Evolutionary conservation across 2,888 invertebrate species (phyloP).

Genomic region (Drosophila mulleri): DNA sequence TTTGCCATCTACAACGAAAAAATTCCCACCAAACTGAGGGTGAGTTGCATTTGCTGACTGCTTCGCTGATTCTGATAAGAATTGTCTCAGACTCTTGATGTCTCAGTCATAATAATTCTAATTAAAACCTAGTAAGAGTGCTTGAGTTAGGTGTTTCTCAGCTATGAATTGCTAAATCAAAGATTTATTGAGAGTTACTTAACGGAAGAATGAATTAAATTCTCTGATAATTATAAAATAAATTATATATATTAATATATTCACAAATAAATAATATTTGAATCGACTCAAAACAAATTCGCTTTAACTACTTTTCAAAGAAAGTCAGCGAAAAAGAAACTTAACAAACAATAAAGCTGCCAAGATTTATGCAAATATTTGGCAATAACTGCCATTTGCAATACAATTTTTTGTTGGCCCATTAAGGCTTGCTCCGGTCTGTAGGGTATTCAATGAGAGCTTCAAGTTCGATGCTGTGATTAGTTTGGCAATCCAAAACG

Average conservation of each 20-base stretch:
- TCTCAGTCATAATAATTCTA: constrained; percentile 27
- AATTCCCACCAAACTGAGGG: constrained; percentile 46
- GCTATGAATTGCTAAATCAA: background rate
- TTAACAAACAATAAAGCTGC: background rate
- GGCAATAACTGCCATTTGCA: background rate
- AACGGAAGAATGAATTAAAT: background rate
- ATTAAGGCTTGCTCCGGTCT: background rate
- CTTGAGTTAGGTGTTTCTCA: background rate
- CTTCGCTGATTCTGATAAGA: constrained; percentile 69
- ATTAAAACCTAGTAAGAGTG: constrained; percentile 10
- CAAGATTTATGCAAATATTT: background rate
- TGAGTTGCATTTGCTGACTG: constrained; percentile 40
- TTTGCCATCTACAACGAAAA: constrained; percentile 34
- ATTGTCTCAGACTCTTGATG: constrained; percentile 1
- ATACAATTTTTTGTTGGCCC: background rate
- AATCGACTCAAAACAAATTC: too few species aligned
- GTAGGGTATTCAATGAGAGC: constrained; percentile 18
- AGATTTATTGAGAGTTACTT: background rate
- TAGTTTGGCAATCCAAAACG: constrained; percentile 59
- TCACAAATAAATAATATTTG: too few species aligned
- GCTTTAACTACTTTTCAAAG: too few species aligned
- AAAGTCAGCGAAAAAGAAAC: background rate
- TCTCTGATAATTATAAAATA: background rate
- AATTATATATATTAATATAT: background rate
- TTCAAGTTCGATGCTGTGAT: constrained; percentile 48